Evolutionary conservation across 2,797 vertebrate species (phyloP), one percentile per base, ranked within the genome.

Genomic region (Danio aesculapii): DNA sequence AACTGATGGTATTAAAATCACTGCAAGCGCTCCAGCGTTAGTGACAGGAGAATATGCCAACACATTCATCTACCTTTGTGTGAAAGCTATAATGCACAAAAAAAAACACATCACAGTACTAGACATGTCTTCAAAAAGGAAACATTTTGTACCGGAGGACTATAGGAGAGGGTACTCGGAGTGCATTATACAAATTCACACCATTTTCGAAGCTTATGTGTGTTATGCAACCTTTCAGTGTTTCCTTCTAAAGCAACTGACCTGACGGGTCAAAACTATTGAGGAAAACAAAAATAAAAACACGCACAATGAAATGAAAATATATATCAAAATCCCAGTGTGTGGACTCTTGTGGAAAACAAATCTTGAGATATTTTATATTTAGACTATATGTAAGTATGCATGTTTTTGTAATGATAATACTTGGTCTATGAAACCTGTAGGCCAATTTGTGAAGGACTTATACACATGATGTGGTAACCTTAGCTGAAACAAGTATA

Each of bases 1-100:
- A 81, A 73, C 12, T 74, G 70, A 81, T 74, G 70, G 79, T 74
- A 81, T 81, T 67, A 66, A 74, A 74, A 81, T 66, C 70, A 47
- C 61, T 73, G 57, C 57, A 79, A 72, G 17, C 10, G 41, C 58
- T 6, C 8, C 59, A 71, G 50, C 12, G 4, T 41, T 66, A 19
- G 69, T 53, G 59, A 50, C 49, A 6, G 44, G 70, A 81, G 70
- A 67, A 74, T 57, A 57, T 79, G 77, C 21, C 46, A 62, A 75
- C 19, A 62, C 30, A 49, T 69, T 59, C 8, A 69, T 43, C 55
- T 68, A 49, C 44, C 76, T 59, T 62, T 70, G 59, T 57, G 57
- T 63, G 17, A 73, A 49, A 66, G 69, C 13, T 73, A 49, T 21
- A 79, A 70, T 61, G 58, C 49, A 79, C 30, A 3, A 30, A 30